Evolutionary conservation across 2,888 invertebrate genomes (phyloP).

Genomic region (Clitarchus hookeri): DNA sequence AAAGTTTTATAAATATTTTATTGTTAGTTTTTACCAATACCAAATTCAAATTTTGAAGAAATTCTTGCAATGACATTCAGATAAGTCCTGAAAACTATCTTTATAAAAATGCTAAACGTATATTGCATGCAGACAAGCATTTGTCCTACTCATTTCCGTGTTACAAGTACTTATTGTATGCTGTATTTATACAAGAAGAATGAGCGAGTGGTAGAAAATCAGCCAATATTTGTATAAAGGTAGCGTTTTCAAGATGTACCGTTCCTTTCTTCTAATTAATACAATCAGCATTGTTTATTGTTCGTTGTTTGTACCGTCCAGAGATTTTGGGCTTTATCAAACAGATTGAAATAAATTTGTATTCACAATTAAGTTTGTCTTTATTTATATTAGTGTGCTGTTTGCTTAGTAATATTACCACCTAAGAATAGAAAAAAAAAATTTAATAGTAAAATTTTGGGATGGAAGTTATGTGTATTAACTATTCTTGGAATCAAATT

Average conservation of each 20-base stretch:
- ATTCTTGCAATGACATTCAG: background rate
- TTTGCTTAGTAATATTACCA: too few relatives aligned
- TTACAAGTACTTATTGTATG: background rate
- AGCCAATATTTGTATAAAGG: background rate
- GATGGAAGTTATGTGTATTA: too few relatives aligned
- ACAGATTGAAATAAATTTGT: background rate
- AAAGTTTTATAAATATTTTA: background rate
- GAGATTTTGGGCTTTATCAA: constrained; percentile 14
- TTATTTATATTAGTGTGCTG: background rate
- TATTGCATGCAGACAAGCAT: background rate
- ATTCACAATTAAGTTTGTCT: background rate
- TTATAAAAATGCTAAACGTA: background rate
- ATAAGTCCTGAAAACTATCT: background rate
- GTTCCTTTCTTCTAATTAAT: background rate
- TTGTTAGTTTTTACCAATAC: background rate
- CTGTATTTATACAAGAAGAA: constrained; percentile 2
- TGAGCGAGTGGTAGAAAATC: background rate
- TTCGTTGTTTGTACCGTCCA: constrained; percentile 14
- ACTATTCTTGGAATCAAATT: too few relatives aligned
- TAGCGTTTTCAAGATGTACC: background rate
- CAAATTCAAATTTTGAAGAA: background rate
- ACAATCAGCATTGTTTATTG: constrained; percentile 14
- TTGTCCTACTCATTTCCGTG: background rate
- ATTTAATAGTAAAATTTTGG: too few relatives aligned
- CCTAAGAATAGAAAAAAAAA: too few relatives aligned